These are phyloP conservation scores for Drosophila pegasa DNA, from an alignment of 2,888 invertebrate genomes.

Conservation along the genomic window DNA sequence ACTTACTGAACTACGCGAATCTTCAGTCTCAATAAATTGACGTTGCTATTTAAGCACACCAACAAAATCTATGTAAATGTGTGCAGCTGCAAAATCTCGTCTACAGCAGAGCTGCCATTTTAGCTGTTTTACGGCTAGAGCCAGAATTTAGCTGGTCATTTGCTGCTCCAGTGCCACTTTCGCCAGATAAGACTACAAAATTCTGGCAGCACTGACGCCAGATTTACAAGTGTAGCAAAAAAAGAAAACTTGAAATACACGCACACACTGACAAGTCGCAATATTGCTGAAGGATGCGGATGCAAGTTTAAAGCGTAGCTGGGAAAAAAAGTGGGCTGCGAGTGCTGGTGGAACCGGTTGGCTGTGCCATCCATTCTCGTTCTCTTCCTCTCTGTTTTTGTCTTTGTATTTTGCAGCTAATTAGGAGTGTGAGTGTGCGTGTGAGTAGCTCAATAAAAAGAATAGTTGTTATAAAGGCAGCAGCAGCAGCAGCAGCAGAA, in stretches of 20 bases:
- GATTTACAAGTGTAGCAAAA: constrained; percentile 12
- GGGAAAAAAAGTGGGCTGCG: constrained; percentile 54
- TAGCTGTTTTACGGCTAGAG: neutral
- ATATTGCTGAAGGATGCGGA: constrained; percentile 57
- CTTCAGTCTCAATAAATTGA: neutral
- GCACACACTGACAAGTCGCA: constrained; percentile 23
- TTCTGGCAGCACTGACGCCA: constrained; percentile 7
- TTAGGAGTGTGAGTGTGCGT: constrained; percentile 46
- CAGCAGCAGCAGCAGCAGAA: constrained; percentile 23
- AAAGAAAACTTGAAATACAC: constrained; percentile 26
- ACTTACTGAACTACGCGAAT: constrained; percentile 1
- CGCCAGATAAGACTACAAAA: neutral
- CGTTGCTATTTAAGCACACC: neutral
- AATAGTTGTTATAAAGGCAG: constrained; percentile 29
- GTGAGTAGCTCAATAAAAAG: constrained; percentile 44
- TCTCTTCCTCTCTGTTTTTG: constrained; percentile 32
- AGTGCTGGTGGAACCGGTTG: constrained; percentile 50
- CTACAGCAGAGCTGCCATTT: neutral
- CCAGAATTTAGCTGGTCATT: neutral
- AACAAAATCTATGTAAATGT: neutral
- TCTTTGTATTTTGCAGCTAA: constrained; percentile 64
- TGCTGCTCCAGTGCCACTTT: neutral
- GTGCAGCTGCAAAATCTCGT: constrained; percentile 1
- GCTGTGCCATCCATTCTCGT: constrained; percentile 36
- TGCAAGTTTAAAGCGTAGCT: constrained; percentile 53